Conservation (phyloP, 2,113 vertebrate genomes). For the Passer domesticus region DNA sequence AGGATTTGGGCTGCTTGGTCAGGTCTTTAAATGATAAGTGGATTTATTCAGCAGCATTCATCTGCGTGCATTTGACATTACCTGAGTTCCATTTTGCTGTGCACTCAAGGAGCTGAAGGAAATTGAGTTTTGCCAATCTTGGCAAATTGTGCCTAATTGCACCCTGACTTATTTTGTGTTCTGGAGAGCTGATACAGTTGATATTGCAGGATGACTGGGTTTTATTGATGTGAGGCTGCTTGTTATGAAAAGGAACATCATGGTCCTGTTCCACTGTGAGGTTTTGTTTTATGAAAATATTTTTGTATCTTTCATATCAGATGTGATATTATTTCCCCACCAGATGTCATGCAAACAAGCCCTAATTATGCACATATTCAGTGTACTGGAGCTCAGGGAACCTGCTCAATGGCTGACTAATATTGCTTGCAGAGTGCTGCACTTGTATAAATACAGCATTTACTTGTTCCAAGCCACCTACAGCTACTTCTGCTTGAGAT, state of each 20-base stretch:
- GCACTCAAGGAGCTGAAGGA: not conserved
- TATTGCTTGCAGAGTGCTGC: conserved; percentile 22
- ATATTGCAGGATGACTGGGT: not conserved
- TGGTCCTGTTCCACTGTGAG: not conserved
- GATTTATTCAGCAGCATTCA: conserved; percentile 32
- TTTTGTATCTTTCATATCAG: not conserved
- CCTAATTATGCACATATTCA: conserved; percentile 10
- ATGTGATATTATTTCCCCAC: conserved; percentile 22
- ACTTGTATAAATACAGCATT: conserved; percentile 18
- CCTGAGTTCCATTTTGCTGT: conserved; percentile 22
- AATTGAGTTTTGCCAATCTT: not conserved
- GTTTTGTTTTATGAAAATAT: conserved; percentile 41
- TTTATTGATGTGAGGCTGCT: not conserved
- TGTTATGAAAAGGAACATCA: not conserved
- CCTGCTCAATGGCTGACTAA: conserved; percentile 37
- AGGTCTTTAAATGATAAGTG: conserved; percentile 12
- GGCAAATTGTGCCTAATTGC: conserved; percentile 30
- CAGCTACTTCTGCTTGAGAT: conserved; percentile 19
- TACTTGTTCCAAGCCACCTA: conserved; percentile 37
- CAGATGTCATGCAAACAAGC: conserved; percentile 29
- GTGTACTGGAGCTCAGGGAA: not conserved
- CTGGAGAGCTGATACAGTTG: not conserved
- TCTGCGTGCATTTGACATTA: not conserved
- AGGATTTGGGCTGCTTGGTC: not conserved
- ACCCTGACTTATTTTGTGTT: conserved; percentile 20